Evolutionary conservation across 2,113 vertebrate species (phyloP).

Genomic region (Pomatorhinus ruficollis): DNA sequence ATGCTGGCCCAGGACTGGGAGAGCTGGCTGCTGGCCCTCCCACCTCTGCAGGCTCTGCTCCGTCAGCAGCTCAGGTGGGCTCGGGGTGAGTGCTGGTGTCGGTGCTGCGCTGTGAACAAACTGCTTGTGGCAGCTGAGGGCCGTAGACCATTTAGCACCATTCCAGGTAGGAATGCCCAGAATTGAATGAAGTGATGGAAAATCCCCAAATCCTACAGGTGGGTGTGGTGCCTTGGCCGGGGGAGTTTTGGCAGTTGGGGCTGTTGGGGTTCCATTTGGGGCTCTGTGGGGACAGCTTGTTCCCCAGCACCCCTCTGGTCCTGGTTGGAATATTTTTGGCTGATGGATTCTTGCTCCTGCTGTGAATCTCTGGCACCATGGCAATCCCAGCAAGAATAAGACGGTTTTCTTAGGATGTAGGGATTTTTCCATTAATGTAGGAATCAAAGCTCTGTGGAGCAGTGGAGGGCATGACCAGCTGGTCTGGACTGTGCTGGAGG

Average conservation of each 20-base stretch:
- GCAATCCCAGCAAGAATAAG: neutral
- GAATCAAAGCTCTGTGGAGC: accelerated
- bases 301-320: neutral
- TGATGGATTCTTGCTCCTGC: neutral
- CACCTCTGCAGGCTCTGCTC: accelerated
- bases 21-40: accelerated
- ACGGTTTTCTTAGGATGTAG: neutral
- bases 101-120: neutral
- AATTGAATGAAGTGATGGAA: accelerated
- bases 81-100: accelerated
- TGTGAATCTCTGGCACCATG: neutral
- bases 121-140: neutral
- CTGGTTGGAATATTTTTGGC: neutral
- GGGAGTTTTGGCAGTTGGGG: neutral
- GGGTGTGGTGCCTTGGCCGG: neutral
- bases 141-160: accelerated
- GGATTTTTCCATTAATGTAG: neutral
- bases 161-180: neutral
- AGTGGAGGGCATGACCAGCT: neutral
- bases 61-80: neutral
- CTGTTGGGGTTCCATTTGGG: neutral
- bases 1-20: accelerated
- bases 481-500: neutral
- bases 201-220: neutral
- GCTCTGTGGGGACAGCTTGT: neutral